Conservation (phyloP, 2,113 vertebrate species). For the Oryzias woworae region DNA sequence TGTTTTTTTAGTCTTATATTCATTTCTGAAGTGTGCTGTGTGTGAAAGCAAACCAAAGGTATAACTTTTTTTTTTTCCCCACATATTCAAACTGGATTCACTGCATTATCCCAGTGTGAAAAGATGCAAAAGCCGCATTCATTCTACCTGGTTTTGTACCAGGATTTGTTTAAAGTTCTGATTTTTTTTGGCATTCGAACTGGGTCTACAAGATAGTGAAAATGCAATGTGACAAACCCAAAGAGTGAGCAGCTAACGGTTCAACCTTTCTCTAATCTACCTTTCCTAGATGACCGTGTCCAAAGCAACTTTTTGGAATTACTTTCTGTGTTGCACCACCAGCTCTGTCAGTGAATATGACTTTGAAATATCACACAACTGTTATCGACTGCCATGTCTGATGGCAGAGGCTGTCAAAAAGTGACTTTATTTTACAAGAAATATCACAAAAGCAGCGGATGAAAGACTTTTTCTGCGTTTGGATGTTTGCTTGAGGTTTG, state of each 20-base stretch:
- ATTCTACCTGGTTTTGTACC: too few species aligned
- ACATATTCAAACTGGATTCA: too few species aligned
- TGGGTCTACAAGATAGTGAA: too few species aligned
- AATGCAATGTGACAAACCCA: too few species aligned
- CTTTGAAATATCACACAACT: slow-evolving; percentile 37
- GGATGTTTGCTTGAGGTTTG: slow-evolving; percentile 15
- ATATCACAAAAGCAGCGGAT: slow-evolving; percentile 17
- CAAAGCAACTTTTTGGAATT: slow-evolving; percentile 50
- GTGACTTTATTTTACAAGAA: slow-evolving; percentile 11
- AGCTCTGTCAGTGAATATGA: slow-evolving; percentile 37
- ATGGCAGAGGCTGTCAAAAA: slow-evolving; percentile 23
- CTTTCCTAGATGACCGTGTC: slow-evolving; percentile 21
- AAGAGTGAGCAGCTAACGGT: too few species aligned
- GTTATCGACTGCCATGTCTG: slow-evolving; percentile 28
- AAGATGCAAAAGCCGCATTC: too few species aligned
- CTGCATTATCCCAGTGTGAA: too few species aligned
- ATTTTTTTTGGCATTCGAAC: neutral
- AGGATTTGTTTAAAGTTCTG: neutral
- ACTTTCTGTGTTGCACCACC: slow-evolving; percentile 43
- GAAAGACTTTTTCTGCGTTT: slow-evolving; percentile 23
- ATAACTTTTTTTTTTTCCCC: too few species aligned
- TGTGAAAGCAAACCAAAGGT: too few species aligned
- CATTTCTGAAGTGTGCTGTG: too few species aligned
- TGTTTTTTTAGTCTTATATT: too few species aligned
- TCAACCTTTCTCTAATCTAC: too few species aligned